A percentile compares a stretch with the other conserved stretches of the same genome.
These are phyloP conservation scores for Xestobium rufovillosum DNA, from an alignment of 2,888 invertebrate genomes.

Conservation along the genomic window DNA sequence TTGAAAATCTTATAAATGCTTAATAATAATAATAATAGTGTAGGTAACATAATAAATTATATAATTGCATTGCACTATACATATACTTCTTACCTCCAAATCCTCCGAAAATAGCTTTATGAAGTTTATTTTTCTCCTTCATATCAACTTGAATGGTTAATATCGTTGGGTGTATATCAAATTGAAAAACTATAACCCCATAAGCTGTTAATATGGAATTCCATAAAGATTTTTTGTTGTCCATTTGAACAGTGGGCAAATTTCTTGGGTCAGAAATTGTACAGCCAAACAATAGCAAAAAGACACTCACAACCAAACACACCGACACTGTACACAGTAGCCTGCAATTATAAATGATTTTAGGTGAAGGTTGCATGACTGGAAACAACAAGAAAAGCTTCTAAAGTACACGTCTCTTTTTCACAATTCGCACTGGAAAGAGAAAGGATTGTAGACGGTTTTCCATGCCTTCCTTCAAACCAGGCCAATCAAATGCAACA, in stretches of 20 bases:
- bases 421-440: too few species aligned
- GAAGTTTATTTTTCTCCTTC: constrained; percentile 67
- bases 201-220: constrained; percentile 55
- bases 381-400: too few species aligned
- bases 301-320: constrained; percentile 55
- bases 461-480: too few species aligned
- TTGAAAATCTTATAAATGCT: too few species aligned
- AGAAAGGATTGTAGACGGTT: too few species aligned
- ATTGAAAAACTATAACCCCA: constrained; percentile 63
- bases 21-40: too few species aligned
- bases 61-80: too few species aligned
- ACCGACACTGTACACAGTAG: constrained; percentile 59
- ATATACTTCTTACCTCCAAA: constrained; percentile 59
- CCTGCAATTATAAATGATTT: constrained; percentile 45
- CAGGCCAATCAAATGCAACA: too few species aligned
- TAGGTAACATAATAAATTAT: too few species aligned
- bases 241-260: constrained; percentile 32
- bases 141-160: constrained; percentile 90
- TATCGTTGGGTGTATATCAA: constrained; percentile 76
- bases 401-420: too few species aligned
- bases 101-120: constrained; percentile 62
- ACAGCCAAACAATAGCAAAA: constrained; percentile 59
- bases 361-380: constrained; percentile 2
- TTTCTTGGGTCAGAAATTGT: constrained; percentile 42
- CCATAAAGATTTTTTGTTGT: constrained; percentile 29